phyloP scores from a whole-genome alignment of 2,113 vertebrate species.

The Rhinopithecus roxellana region DNA sequence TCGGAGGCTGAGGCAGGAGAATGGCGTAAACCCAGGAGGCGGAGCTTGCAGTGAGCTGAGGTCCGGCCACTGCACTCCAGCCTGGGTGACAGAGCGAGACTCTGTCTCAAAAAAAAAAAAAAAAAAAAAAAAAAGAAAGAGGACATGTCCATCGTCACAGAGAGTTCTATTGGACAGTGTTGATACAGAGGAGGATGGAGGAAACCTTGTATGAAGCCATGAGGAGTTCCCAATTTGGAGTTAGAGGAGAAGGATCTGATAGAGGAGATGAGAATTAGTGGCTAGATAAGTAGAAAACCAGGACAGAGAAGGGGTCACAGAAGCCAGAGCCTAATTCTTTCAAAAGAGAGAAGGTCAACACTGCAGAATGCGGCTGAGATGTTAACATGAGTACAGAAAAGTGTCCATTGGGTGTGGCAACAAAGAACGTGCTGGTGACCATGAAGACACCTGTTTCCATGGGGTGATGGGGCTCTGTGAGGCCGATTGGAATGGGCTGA shows the following conservation, averaged over 20 bases:
- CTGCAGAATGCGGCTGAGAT: neutral
- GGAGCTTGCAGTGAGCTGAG: no score
- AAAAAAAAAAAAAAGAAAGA: no score
- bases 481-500: neutral
- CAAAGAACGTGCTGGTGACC: neutral
- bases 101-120: no score
- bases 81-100: no score
- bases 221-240: neutral
- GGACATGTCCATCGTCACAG: neutral
- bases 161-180: neutral
- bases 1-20: no score
- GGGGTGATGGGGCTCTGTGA: no score
- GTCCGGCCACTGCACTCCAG: no score
- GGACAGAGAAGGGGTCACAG: neutral
- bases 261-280: neutral
- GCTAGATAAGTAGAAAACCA: neutral
- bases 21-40: no score
- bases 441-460: neutral
- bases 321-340: neutral
- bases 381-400: no score
- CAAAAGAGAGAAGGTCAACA: neutral
- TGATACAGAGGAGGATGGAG: neutral
- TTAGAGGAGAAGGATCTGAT: neutral
- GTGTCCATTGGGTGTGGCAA: neutral
- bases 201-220: no score